phyloP scores from a whole-genome alignment of 2,797 vertebrate genomes.

The Sebastes trivittatus region DNA sequence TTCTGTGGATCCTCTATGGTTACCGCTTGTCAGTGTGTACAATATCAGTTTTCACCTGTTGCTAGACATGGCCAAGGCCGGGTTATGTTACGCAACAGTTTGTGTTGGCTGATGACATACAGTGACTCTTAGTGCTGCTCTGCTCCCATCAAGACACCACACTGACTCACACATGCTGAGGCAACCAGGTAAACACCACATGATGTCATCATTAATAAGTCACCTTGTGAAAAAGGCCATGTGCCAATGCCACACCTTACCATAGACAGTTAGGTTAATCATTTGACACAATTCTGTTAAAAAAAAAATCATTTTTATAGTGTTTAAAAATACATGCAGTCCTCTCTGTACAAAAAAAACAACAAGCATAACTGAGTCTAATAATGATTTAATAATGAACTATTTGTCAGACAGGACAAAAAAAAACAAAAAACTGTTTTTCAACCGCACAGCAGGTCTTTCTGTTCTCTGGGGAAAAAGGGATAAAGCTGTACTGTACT shows the following conservation, averaged over 20 bases:
- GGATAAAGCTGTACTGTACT: no score
- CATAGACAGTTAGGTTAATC: neutral
- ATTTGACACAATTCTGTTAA: neutral
- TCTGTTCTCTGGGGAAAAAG: neutral
- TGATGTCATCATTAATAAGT: conserved; percentile 19
- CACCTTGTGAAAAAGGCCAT: neutral
- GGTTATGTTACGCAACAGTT: conserved; percentile 69
- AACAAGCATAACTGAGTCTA: neutral
- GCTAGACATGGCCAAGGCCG: conserved; percentile 46
- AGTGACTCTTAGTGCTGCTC: conserved; percentile 21
- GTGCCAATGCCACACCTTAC: conserved; percentile 34
- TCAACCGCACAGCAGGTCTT: neutral
- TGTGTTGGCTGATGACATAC: conserved; percentile 28
- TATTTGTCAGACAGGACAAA: no score
- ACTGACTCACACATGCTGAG: conserved; percentile 50
- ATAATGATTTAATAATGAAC: neutral
- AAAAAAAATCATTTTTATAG: neutral
- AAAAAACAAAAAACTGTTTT: no score
- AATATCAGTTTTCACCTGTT: conserved; percentile 78
- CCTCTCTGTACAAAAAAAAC: neutral
- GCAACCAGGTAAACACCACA: conserved; percentile 12
- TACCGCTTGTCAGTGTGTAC: conserved; percentile 57
- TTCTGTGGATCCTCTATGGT: conserved; percentile 60
- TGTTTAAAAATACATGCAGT: neutral
- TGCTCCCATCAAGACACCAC: conserved; percentile 10